These are phyloP conservation scores for Epinotia brunnichana DNA, from an alignment of 2,888 invertebrate genomes.

Conservation along the genomic window DNA sequence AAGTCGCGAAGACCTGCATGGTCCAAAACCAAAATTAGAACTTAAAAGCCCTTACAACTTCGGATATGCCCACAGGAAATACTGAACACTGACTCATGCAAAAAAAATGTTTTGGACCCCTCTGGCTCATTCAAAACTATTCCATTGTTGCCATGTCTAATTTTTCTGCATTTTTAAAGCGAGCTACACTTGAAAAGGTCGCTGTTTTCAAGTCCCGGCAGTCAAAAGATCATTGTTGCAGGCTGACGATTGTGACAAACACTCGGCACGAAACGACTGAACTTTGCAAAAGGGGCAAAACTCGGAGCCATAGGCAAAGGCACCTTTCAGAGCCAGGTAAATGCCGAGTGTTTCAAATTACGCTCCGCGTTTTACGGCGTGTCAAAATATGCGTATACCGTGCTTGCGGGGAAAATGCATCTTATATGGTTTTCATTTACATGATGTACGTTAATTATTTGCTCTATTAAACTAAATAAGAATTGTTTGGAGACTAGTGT, in stretches of 20 bases:
- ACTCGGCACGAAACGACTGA: constrained; percentile 52
- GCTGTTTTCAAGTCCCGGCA: constrained; percentile 59
- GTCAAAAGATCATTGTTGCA: constrained; percentile 77
- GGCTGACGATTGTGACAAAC: constrained; percentile 65
- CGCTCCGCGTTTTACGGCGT: constrained; percentile 61
- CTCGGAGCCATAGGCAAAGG: constrained; percentile 55
- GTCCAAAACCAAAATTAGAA: too few species aligned
- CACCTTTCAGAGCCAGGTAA: constrained; percentile 63
- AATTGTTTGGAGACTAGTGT: too few species aligned
- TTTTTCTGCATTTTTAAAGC: constrained; percentile 64
- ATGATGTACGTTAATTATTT: neutral
- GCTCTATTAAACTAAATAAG: neutral
- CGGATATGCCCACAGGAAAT: too few species aligned
- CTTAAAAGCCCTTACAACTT: too few species aligned
- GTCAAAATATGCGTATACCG: constrained; percentile 56
- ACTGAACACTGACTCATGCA: too few species aligned
- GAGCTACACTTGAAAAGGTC: constrained; percentile 52
- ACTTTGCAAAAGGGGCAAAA: constrained; percentile 58
- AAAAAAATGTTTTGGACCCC: too few species aligned
- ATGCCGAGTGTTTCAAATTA: constrained; percentile 64
- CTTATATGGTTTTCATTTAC: neutral
- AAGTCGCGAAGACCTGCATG: too few species aligned
- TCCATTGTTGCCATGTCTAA: constrained; percentile 58
- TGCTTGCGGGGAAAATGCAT: constrained; percentile 5
- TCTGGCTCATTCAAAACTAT: constrained; percentile 38